These are phyloP conservation scores for Trichechus manatus DNA, from an alignment of 2,113 vertebrate species.

Conservation along the genomic window DNA sequence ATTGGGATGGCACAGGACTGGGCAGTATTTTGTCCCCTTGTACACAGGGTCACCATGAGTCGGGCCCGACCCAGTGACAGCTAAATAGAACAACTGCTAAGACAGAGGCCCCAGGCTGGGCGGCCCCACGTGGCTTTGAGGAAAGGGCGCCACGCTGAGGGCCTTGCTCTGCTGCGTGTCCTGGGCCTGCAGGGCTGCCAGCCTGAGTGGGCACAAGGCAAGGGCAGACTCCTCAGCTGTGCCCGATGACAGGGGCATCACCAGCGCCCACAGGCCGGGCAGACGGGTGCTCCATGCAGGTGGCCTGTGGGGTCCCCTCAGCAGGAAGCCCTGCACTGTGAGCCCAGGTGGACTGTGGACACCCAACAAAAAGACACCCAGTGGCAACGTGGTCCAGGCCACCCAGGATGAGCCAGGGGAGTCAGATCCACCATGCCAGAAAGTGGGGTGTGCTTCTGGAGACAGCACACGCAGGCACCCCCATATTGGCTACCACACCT, in stretches of 20 bases:
- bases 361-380: fast-evolving
- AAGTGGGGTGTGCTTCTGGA: not conserved
- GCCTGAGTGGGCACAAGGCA: too few species aligned
- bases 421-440: not conserved
- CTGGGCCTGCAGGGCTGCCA: not conserved
- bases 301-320: fast-evolving
- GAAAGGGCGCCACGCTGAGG: too few species aligned
- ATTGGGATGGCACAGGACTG: too few species aligned
- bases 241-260: fast-evolving
- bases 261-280: fast-evolving
- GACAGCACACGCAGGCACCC: too few species aligned
- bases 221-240: fast-evolving
- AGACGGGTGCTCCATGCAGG: fast-evolving
- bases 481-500: fast-evolving
- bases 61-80: too few species aligned
- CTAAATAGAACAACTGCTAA: too few species aligned
- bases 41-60: too few species aligned
- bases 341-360: too few species aligned
- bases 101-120: not conserved
- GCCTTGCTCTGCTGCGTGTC: not conserved
- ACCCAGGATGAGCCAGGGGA: fast-evolving
- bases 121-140: fast-evolving
- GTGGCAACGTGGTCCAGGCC: not conserved
- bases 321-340: fast-evolving
- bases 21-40: too few species aligned